These are phyloP conservation scores for Drosophila insularis DNA, from an alignment of 1,140 invertebrate genomes.

Conservation along the genomic window DNA sequence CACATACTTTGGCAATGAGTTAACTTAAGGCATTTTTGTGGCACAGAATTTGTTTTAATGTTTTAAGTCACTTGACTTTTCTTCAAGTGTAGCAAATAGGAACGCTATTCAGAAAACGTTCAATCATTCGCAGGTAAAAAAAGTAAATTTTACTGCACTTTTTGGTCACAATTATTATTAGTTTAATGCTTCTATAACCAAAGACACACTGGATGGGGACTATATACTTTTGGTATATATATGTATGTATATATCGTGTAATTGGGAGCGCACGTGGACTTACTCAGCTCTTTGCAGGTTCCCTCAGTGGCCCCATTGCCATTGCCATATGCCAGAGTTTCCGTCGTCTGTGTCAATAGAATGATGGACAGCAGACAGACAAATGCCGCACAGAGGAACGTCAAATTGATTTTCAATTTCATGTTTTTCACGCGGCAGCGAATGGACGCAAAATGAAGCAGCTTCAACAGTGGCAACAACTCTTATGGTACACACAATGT, in stretches of 20 bases:
- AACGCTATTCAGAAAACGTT: neutral
- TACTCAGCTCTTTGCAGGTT: conserved; percentile 70
- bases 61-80: neutral
- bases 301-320: conserved; percentile 24
- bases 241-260: neutral
- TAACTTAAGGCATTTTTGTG: no score
- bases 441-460: conserved; percentile 3
- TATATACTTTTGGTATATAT: no score
- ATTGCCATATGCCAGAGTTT: conserved; percentile 35
- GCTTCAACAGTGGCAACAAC: conserved; percentile 14
- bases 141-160: neutral
- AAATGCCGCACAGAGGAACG: conserved; percentile 52
- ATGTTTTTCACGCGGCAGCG: conserved; percentile 52
- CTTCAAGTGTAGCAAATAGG: neutral
- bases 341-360: conserved; percentile 61
- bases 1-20: no score
- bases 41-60: no score
- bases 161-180: neutral
- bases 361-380: conserved; percentile 68
- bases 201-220: neutral
- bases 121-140: neutral
- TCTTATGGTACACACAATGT: conserved; percentile 16
- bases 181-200: neutral
- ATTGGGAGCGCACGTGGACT: conserved; percentile 20
- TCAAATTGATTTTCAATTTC: conserved; percentile 74